These are phyloP conservation scores for Cecropterus lyciades DNA, from an alignment of 1,140 invertebrate genomes.

Conservation along the genomic window DNA sequence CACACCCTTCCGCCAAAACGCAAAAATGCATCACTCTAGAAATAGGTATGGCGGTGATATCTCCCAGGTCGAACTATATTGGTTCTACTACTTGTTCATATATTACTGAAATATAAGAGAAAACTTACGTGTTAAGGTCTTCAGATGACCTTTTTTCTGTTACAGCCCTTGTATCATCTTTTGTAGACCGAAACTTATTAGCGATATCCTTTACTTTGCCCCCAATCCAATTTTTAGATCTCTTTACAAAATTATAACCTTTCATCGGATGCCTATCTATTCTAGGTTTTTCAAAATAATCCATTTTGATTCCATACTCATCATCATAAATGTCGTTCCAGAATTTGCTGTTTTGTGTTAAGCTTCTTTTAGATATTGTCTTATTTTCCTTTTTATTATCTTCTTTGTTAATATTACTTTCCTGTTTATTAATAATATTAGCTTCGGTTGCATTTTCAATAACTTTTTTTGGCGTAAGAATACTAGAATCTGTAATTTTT, in stretches of 20 bases:
- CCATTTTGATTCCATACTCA: constrained; percentile 64
- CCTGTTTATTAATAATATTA: not conserved
- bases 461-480: too few species aligned
- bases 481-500: too few species aligned
- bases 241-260: constrained; percentile 49
- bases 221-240: constrained; percentile 50
- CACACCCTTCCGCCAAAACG: too few species aligned
- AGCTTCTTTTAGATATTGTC: constrained; percentile 59
- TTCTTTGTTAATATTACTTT: not conserved
- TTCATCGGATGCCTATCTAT: constrained; percentile 51
- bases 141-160: too few species aligned
- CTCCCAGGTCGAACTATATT: too few species aligned
- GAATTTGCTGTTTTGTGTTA: constrained; percentile 44
- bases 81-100: too few species aligned
- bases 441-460: constrained; percentile 16
- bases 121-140: too few species aligned
- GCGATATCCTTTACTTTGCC: constrained; percentile 38
- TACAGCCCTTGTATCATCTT: too few species aligned
- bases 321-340: constrained; percentile 74
- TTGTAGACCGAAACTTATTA: not conserved
- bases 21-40: too few species aligned
- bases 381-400: constrained; percentile 34
- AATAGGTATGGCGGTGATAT: too few species aligned
- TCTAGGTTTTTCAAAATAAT: constrained; percentile 51
- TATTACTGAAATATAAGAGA: too few species aligned